Evolutionary conservation across 2,113 vertebrate species (phyloP).

Genomic region (Chloroceryle aenea): DNA sequence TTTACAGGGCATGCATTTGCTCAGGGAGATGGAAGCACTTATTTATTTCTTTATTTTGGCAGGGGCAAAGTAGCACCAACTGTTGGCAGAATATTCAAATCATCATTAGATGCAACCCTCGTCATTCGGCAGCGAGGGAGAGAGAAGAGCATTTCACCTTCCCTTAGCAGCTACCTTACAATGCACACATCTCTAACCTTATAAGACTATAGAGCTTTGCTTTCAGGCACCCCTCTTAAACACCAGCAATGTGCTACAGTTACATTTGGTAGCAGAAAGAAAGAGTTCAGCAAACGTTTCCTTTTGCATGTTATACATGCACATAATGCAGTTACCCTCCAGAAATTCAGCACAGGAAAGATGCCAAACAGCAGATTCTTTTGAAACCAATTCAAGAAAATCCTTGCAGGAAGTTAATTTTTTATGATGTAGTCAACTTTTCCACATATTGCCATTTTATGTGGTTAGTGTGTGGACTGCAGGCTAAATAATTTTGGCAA

Average conservation of each 20-base stretch:
- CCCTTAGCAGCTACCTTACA: background rate
- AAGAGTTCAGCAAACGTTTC: background rate
- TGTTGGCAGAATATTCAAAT: background rate
- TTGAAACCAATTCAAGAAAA: slow-evolving; percentile 53
- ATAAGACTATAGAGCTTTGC: background rate
- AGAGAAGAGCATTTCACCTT: background rate
- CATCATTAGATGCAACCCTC: background rate
- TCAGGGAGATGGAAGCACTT: background rate
- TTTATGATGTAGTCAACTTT: slow-evolving; percentile 36
- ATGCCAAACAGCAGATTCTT: slow-evolving; percentile 32
- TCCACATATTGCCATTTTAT: background rate
- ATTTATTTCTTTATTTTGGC: slow-evolving; percentile 38
- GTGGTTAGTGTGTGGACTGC: slow-evolving; percentile 1
- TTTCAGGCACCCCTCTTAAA: background rate
- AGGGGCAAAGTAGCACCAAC: background rate
- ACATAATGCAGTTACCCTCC: slow-evolving; percentile 20
- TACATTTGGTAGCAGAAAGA: background rate
- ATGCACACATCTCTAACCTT: background rate
- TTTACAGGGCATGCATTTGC: slow-evolving; percentile 51
- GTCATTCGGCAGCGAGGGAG: background rate
- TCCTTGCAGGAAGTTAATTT: slow-evolving; percentile 39
- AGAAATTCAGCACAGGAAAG: slow-evolving; percentile 38
- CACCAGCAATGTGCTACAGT: background rate
- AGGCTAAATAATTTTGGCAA: slow-evolving; percentile 49
- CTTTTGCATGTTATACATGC: background rate